Percentiles rank a stretch among this genome's conserved stretches.
Evolutionary conservation across 2,888 invertebrate genomes (phyloP).

Genomic region (Cactoblastis cactorum): DNA sequence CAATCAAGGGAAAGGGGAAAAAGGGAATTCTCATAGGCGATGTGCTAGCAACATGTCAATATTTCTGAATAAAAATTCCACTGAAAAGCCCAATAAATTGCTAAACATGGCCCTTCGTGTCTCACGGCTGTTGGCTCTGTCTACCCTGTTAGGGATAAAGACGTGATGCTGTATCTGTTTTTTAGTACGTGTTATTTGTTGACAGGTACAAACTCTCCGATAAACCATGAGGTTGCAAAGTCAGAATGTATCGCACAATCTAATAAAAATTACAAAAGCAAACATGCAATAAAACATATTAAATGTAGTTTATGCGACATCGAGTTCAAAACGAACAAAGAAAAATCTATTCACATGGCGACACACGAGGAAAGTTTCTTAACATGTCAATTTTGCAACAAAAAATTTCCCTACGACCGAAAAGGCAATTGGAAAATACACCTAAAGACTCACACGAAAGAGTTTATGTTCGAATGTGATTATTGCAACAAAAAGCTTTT

Average conservation of each 20-base stretch:
- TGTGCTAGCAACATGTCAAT: too few relatives aligned
- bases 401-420: neutral
- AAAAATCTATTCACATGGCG: constrained; percentile 4
- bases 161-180: too few relatives aligned
- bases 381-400: constrained; percentile 19
- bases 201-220: too few relatives aligned
- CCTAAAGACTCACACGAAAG: constrained; percentile 18
- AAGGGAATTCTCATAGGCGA: too few relatives aligned
- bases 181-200: too few relatives aligned
- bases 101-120: too few relatives aligned
- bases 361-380: neutral
- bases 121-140: too few relatives aligned
- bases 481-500: constrained; percentile 25
- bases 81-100: too few relatives aligned
- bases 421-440: constrained; percentile 11
- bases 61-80: too few relatives aligned
- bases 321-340: neutral
- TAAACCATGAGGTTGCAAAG: too few relatives aligned
- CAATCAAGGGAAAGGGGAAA: too few relatives aligned
- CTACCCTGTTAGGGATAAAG: too few relatives aligned
- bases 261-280: neutral
- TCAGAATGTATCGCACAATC: neutral
- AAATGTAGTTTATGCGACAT: constrained; percentile 14
- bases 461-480: constrained; percentile 23
- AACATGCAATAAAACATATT: neutral